A percentile compares a stretch with the other conserved stretches of the same genome.
Conservation (phyloP, 2,797 vertebrate genomes). For the Gymnodraco acuticeps region DNA sequence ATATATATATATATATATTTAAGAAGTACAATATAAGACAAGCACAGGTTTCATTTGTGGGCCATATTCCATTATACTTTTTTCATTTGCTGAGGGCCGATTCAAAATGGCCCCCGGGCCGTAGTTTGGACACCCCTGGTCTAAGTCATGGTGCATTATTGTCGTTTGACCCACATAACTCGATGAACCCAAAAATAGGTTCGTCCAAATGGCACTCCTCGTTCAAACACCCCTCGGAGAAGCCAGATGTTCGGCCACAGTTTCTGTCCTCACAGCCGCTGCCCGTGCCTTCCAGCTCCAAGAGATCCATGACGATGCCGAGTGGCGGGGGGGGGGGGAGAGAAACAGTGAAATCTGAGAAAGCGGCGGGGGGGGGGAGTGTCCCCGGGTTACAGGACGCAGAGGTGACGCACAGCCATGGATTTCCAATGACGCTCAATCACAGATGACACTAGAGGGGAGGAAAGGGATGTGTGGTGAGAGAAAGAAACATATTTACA, state of each 20-base stretch:
- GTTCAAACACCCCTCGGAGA: constrained; percentile 56
- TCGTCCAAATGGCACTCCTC: constrained; percentile 62
- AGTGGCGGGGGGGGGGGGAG: background rate
- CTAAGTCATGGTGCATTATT: background rate
- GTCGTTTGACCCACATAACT: constrained; percentile 66
- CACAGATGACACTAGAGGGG: constrained; percentile 4
- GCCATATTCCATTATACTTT: too few relatives aligned
- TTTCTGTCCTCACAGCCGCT: constrained; percentile 60
- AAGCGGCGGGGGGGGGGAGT: constrained; percentile 23
- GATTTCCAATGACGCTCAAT: constrained; percentile 73
- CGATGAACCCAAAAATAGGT: constrained; percentile 67
- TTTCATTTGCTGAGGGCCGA: too few relatives aligned
- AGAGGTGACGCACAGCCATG: constrained; percentile 67
- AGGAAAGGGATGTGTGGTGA: background rate
- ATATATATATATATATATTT: too few relatives aligned
- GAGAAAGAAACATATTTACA: background rate
- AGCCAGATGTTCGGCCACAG: constrained; percentile 51
- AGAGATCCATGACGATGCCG: constrained; percentile 50
- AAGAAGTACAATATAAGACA: too few relatives aligned
- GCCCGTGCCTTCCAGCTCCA: constrained; percentile 36
- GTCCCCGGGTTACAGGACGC: constrained; percentile 51
- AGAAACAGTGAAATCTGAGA: background rate
- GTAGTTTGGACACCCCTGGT: too few relatives aligned
- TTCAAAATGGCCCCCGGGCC: too few relatives aligned
- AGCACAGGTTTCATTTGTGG: too few relatives aligned